Percentiles rank a stretch among this genome's conserved stretches.
phyloP scores from a whole-genome alignment of 2,113 vertebrate species.

The Oceanites oceanicus region DNA sequence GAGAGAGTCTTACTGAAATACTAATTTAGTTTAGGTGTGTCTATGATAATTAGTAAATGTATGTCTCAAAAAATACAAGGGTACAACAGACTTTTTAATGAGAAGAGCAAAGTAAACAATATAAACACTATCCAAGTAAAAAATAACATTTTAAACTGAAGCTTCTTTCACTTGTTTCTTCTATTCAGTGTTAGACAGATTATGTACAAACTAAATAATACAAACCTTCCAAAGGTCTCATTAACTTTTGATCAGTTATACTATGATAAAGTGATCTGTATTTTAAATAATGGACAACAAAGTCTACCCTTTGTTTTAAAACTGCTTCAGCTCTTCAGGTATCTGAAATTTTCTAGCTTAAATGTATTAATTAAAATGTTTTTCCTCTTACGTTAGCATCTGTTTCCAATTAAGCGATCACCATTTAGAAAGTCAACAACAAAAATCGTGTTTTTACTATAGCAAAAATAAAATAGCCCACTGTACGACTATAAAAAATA shows the following conservation, averaged over 20 bases:
- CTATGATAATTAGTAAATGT: background rate
- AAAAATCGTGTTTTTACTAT: conserved; percentile 23
- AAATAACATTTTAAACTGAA: background rate
- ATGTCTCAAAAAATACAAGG: background rate
- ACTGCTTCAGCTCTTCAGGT: background rate
- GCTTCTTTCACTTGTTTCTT: background rate
- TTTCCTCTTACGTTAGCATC: conserved; percentile 51
- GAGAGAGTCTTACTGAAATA: background rate
- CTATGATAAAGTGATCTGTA: background rate
- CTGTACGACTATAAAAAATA: conserved; percentile 46
- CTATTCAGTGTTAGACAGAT: background rate
- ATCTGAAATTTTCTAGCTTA: conserved; percentile 27
- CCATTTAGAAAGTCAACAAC: conserved; percentile 62
- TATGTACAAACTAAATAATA: background rate
- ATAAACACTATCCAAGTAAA: background rate
- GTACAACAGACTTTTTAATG: background rate
- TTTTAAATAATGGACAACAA: background rate
- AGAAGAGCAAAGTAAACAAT: background rate
- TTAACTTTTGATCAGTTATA: background rate
- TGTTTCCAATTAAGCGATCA: conserved; percentile 69
- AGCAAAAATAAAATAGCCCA: conserved; percentile 44
- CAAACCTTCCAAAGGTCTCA: background rate
- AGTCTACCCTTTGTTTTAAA: background rate
- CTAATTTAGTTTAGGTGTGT: background rate
- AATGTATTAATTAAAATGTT: conserved; percentile 63